Evolutionary conservation across 2,797 vertebrate genomes (phyloP).

Genomic region (Silurus aristotelis): DNA sequence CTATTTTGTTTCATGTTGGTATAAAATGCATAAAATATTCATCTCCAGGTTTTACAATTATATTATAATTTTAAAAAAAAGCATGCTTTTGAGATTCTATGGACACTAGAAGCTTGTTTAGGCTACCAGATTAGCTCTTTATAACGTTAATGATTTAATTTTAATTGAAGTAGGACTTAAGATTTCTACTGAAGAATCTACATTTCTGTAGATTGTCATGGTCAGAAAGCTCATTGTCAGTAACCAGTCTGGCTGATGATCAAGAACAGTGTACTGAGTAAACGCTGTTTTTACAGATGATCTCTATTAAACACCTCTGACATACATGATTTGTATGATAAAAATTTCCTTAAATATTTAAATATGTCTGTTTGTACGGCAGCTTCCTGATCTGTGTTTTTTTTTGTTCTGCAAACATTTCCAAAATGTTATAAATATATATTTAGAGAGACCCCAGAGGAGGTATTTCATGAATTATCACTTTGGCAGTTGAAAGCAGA

Average conservation of each 20-base stretch:
- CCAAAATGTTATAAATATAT: not conserved
- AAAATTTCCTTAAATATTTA: not conserved
- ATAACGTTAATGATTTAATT: not conserved
- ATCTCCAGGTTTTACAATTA: too few relatives aligned
- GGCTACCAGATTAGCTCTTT: not conserved
- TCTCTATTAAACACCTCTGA: too few relatives aligned
- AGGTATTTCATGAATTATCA: not conserved
- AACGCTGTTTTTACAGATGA: not conserved
- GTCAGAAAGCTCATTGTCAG: not conserved
- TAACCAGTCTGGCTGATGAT: not conserved
- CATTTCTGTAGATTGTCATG: too few relatives aligned
- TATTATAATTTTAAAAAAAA: too few relatives aligned
- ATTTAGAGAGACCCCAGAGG: constrained; percentile 17
- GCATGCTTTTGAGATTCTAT: too few relatives aligned
- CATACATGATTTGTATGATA: too few relatives aligned
- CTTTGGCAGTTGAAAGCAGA: not conserved
- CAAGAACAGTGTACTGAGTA: not conserved
- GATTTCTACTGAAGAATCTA: too few relatives aligned
- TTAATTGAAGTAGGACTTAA: too few relatives aligned
- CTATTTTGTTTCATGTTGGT: too few relatives aligned
- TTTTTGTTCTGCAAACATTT: not conserved
- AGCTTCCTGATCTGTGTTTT: too few relatives aligned
- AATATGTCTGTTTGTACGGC: not conserved
- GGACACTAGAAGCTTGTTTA: not conserved
- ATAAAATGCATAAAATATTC: too few relatives aligned